A percentile compares a stretch with the other conserved stretches of the same genome.
Evolutionary conservation across 2,888 invertebrate species (phyloP).

Genomic region (Salticus scenicus): DNA sequence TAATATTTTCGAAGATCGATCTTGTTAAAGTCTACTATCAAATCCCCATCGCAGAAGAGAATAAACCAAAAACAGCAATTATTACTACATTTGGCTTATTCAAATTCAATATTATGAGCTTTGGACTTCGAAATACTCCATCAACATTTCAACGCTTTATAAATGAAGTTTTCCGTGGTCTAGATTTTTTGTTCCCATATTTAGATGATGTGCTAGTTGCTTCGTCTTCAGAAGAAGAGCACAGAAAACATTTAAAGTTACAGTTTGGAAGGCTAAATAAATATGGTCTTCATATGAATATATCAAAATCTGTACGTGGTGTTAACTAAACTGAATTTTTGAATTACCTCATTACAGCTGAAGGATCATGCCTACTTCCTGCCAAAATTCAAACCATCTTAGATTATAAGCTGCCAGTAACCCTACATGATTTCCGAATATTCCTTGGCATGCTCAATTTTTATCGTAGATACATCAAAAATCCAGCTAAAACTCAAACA

Average conservation of each 20-base stretch:
- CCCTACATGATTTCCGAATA: slow-evolving; percentile 15
- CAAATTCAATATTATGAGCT: no score
- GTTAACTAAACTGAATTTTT: background rate
- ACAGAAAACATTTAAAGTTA: slow-evolving; percentile 19
- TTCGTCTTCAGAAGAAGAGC: slow-evolving; percentile 7
- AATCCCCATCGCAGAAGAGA: no score
- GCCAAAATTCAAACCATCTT: slow-evolving; percentile 47
- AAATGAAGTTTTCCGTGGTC: no score
- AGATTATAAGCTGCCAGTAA: slow-evolving; percentile 33
- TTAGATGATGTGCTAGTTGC: no score
- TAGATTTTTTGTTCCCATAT: no score
- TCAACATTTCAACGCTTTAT: no score
- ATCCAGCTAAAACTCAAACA: slow-evolving; percentile 3
- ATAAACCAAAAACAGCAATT: no score
- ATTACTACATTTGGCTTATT: no score
- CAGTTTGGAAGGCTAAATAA: slow-evolving; percentile 14
- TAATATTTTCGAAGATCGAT: no score
- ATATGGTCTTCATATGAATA: background rate
- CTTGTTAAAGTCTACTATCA: no score
- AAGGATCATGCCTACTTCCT: background rate
- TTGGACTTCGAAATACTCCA: no score
- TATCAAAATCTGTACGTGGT: background rate
- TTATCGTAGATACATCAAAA: slow-evolving; percentile 26
- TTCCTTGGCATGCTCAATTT: slow-evolving; percentile 56
- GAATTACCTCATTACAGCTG: slow-evolving; percentile 1